Base-by-base conservation (phyloP, 2,113 vertebrate species). In the Chloebia gouldiae region DNA sequence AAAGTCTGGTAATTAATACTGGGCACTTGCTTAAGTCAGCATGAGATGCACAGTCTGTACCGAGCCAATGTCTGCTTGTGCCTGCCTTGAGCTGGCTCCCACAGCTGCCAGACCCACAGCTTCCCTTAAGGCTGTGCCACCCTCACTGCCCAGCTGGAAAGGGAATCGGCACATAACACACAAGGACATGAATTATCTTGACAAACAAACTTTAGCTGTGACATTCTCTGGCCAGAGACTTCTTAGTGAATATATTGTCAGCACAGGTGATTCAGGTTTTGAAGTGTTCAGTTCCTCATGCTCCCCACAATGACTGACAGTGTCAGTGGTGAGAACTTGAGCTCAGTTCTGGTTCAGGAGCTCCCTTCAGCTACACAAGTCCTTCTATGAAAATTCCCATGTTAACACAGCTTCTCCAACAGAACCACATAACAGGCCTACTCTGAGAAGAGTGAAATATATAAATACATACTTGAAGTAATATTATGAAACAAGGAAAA, bases 161-260 rank as follows among this genome's bases (percentile, higher is more conserved):
- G 59, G 51, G 57, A 80, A 66, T 7, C 3, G 13, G 11, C 40
- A 54, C 19, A 8, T 9, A 72, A 59, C 0, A 0, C 19, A 49
- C 13, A 23, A 27, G 24, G 27, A 61, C 1, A 0, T 0, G 2
- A 91, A 63, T 66, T 65, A 75, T 23, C 78, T 13, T 16, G 18
- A 81, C 45, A 91, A 69, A 70, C 24, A 68, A 82, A 61, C 23
- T 53, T 49, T 6, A 79, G 25, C 72, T 10, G 12, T 39, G 61
- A 78, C 7, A 0, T 8, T 59, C 33, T 49, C 70, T 44, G 54
- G 20, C 57, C 64, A 51, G 0, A 35, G 35, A n/a, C 35, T 28
- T 33, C 12, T 39, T 61, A 81, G 24, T 1, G 5, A 80, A 63
- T 6, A 17, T 8, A 44, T 0, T n/a, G 31, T 31, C 63, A 72